Conservation (phyloP, 23 tunicate genomes). For the Ciona savignyi region DNA sequence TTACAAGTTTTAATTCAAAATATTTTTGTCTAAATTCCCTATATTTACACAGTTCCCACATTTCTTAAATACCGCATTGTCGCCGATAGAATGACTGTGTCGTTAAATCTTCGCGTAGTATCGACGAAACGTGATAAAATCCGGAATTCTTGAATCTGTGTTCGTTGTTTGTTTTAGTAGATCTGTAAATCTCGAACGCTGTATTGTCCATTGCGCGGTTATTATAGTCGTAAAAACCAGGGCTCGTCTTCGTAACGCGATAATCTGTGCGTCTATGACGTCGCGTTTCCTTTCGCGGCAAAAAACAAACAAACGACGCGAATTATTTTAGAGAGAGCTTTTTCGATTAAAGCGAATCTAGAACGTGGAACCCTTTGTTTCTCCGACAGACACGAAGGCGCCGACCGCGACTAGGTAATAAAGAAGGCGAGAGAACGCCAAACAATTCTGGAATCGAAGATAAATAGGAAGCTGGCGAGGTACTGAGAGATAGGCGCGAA, state of each 20-base stretch:
- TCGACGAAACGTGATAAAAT: not conserved
- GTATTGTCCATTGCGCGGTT: not conserved
- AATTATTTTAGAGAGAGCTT: not conserved
- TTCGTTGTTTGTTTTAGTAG: not conserved
- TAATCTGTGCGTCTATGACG: not conserved
- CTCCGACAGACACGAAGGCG: not conserved
- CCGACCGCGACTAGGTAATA: not conserved
- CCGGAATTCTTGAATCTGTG: not conserved
- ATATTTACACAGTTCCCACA: not conserved
- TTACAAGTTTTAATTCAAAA: no score
- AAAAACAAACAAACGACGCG: not conserved
- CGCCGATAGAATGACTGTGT: not conserved
- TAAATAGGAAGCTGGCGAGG: not conserved
- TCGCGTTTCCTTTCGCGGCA: not conserved
- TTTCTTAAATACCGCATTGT: not conserved
- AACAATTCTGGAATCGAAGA: not conserved
- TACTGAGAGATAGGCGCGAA: not conserved
- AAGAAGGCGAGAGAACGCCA: constrained; percentile 1
- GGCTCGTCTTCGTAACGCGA: not conserved
- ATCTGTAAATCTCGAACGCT: not conserved
- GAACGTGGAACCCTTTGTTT: not conserved
- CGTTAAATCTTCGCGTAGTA: not conserved
- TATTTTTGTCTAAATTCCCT: no score
- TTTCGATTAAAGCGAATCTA: not conserved
- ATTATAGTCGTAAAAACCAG: not conserved